Conservation (phyloP, 2,888 invertebrate genomes). For the Amphimallon solstitiale region DNA sequence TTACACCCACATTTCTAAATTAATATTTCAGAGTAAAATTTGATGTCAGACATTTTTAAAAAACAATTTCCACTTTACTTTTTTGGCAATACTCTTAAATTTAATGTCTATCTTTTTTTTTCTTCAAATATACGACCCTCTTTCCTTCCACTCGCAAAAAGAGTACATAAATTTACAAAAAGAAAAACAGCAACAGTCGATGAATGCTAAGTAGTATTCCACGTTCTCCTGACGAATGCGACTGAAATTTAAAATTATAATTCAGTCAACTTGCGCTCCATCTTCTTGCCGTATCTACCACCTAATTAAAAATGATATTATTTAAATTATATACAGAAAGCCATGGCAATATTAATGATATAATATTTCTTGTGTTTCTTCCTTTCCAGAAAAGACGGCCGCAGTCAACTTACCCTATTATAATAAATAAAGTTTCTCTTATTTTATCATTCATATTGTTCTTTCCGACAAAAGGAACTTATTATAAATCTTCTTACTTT, state of each 20-base stretch:
- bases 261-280: constrained; percentile 28
- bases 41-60: too few relatives aligned
- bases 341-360: constrained; percentile 29
- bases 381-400: neutral
- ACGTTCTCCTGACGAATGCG: constrained; percentile 36
- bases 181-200: constrained; percentile 33
- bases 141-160: constrained; percentile 25
- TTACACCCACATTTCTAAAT: too few relatives aligned
- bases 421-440: neutral
- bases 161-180: constrained; percentile 32
- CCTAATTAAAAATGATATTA: constrained; percentile 28
- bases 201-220: constrained; percentile 39
- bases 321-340: constrained; percentile 34
- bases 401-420: neutral
- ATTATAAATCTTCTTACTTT: too few relatives aligned
- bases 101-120: constrained; percentile 7
- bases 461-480: too few relatives aligned
- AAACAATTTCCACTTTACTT: neutral
- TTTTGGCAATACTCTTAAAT: constrained; percentile 11
- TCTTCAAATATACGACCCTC: neutral
- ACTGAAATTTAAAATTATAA: constrained; percentile 44
- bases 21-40: too few relatives aligned
- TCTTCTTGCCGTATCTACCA: constrained; percentile 22
- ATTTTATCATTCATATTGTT: too few relatives aligned
- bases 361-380: constrained; percentile 23